These are phyloP conservation scores for Pyrrhura leucotis DNA, from an alignment of 2,797 vertebrate species.

Conservation along the genomic window DNA sequence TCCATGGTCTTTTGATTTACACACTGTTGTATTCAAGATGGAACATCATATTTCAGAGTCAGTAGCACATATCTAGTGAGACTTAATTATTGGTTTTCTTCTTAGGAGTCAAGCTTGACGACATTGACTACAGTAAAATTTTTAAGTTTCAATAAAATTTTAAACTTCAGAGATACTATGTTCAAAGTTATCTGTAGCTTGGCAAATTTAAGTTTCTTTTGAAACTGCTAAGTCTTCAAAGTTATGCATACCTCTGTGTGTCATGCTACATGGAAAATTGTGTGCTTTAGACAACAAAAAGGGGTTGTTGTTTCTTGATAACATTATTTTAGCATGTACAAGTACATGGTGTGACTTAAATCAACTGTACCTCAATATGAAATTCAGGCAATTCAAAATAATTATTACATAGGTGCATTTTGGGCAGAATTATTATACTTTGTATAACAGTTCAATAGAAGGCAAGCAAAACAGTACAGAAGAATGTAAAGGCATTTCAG, in stretches of 20 bases:
- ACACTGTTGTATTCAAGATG: background rate
- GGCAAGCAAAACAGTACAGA: background rate
- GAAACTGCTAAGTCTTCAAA: background rate
- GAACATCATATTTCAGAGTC: background rate
- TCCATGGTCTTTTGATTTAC: background rate
- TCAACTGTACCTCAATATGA: background rate
- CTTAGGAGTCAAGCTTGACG: background rate
- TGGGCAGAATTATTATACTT: background rate
- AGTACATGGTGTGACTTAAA: background rate
- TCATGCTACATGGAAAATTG: background rate
- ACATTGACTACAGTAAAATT: background rate
- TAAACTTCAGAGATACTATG: background rate
- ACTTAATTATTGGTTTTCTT: background rate
- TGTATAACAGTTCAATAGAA: background rate
- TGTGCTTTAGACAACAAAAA: background rate
- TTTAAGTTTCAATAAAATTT: background rate
- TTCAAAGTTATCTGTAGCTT: background rate
- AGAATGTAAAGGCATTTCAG: background rate
- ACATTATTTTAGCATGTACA: background rate
- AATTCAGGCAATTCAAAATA: background rate
- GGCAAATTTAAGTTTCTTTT: background rate
- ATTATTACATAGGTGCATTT: background rate
- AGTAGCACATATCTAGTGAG: background rate
- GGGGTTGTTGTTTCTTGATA: background rate
- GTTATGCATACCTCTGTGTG: rapidly evolving